phyloP scores from a whole-genome alignment of 2,113 vertebrate species.

The Peromyscus polionotus region DNA sequence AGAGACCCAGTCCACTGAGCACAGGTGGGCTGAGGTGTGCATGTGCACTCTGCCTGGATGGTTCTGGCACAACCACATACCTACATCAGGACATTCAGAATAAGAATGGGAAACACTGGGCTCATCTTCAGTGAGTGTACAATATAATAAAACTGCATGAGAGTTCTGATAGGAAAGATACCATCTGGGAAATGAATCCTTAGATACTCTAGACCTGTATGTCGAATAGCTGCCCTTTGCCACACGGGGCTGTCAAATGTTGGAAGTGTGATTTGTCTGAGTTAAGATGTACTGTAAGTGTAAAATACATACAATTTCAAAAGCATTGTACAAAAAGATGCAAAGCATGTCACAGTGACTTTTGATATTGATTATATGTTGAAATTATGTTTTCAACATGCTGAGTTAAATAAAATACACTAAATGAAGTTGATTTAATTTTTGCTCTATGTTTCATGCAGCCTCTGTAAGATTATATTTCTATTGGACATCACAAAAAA shows the following conservation, averaged over 20 bases:
- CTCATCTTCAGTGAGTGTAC: neutral
- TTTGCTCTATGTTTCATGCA: neutral
- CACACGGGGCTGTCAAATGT: neutral
- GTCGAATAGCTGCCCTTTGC: too few relatives aligned
- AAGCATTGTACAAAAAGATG: neutral
- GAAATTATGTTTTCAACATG: neutral
- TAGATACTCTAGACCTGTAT: neutral
- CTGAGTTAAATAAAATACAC: neutral
- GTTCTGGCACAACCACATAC: neutral
- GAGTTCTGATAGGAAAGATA: neutral
- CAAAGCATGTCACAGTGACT: neutral
- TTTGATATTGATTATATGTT: neutral
- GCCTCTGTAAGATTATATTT: neutral
- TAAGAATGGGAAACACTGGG: neutral
- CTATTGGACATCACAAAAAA: neutral
- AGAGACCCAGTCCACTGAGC: neutral
- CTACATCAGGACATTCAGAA: neutral
- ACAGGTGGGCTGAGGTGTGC: neutral
- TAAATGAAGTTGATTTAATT: neutral
- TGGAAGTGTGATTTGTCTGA: neutral
- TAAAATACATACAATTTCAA: neutral
- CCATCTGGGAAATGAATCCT: neutral
- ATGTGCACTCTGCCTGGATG: neutral
- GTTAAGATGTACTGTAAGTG: neutral
- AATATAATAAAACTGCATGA: neutral